Evolutionary conservation across 2,888 invertebrate genomes (phyloP), one percentile per base, ranked within the genome.

Genomic region (Drosophila robusta): DNA sequence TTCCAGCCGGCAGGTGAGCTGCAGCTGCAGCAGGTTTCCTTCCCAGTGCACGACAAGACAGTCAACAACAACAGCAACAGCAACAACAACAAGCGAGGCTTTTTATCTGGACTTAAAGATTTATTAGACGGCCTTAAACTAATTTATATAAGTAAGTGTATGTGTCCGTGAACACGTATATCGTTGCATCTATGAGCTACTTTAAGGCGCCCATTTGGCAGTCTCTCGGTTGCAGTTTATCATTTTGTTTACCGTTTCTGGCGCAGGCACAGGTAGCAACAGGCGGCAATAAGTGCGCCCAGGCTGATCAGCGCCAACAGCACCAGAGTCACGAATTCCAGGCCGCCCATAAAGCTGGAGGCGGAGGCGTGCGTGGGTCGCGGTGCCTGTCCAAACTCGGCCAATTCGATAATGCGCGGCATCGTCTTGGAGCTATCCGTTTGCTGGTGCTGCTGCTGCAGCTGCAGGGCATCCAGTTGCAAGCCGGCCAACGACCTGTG

Each of bases 281-380:
- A 93, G 12, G 97, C 96, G 0, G 97, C 95, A 8, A 96, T 94
- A 57, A 96, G 93, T 0, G 97, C 96, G 0, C 97, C 97, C 44
- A 97, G 92, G 90, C 97, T 96, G 55, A 97, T 95, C 51, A 97
- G 93, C 72, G 96, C 95, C 3, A 96, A 96, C 6, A 97, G 93
- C 0, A 96, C 95, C 12, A 97, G 95, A 0, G 96, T 95, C 26
- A 96, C 95, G 50, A 97, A 94, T 92, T 97, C 97, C 84, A 96
- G 93, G 0, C 96, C 95, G 24, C 95, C 95, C 80, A 94, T 92
- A 34, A 90, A 88, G 32, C 87, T 71, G n/a, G 88, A 73, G 8
- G 80, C 76, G 32, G 89, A 82, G 54, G 85, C 75, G 44, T 92
- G 91, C 79, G 92, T 92, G 65, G 93, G 93, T 0, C 87, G 83